Percentiles rank a stretch among this genome's conserved stretches.
These are phyloP conservation scores for Chalcosyrphus nemorum DNA, from an alignment of 2,888 invertebrate species.

Conservation along the genomic window DNA sequence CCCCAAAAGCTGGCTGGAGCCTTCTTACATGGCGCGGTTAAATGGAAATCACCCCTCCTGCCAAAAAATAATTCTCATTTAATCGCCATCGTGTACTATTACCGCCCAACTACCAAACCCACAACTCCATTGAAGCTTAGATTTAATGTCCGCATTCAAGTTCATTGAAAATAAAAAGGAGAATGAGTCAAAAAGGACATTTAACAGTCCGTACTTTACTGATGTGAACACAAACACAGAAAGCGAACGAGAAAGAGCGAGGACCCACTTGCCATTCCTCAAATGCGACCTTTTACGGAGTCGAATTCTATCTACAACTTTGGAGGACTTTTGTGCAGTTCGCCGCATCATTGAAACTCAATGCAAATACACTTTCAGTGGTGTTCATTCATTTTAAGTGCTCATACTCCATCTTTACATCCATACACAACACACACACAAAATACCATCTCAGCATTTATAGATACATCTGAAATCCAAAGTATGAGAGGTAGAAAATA, in stretches of 20 bases:
- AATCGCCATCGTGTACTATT: slow-evolving; percentile 17
- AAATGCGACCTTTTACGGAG: background rate
- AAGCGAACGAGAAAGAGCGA: no score
- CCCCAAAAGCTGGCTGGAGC: slow-evolving; percentile 78
- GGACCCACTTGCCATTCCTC: background rate
- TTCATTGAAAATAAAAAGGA: slow-evolving; percentile 1
- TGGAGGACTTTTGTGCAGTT: background rate
- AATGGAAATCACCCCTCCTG: slow-evolving; percentile 7
- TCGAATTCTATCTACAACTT: background rate
- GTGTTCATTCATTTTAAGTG: slow-evolving; percentile 36
- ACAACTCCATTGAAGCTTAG: slow-evolving; percentile 25
- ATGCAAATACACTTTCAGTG: slow-evolving; percentile 33
- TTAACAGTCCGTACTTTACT: background rate
- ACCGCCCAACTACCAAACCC: background rate
- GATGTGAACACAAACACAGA: background rate
- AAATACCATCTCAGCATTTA: slow-evolving; percentile 47
- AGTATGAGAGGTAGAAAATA: slow-evolving; percentile 38
- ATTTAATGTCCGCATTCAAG: slow-evolving; percentile 19
- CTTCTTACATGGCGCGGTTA: slow-evolving; percentile 79
- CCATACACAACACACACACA: background rate
- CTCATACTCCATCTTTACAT: slow-evolving; percentile 7
- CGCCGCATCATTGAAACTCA: background rate
- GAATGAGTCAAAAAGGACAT: slow-evolving; percentile 2
- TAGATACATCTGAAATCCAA: slow-evolving; percentile 22
- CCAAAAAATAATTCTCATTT: slow-evolving; percentile 3